phyloP scores from a whole-genome alignment of 1,140 invertebrate species.

The Zeugodacus cucurbitae region DNA sequence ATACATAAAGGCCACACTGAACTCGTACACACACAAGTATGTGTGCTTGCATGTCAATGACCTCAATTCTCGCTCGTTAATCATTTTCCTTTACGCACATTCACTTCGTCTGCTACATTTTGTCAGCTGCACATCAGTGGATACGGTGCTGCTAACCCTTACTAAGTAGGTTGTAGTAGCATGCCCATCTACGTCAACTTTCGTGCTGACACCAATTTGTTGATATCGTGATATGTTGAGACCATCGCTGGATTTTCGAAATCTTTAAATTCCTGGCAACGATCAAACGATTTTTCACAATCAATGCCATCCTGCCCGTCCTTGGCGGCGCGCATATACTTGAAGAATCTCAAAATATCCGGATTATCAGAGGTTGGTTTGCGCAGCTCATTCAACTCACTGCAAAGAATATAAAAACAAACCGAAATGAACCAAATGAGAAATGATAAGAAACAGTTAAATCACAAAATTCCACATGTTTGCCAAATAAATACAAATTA shows the following conservation, averaged over 20 bases:
- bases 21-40: too few species aligned
- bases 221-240: constrained; percentile 85
- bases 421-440: background rate
- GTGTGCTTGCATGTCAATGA: too few species aligned
- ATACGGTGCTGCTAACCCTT: too few species aligned
- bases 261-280: constrained; percentile 69
- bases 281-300: constrained; percentile 72
- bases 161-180: too few species aligned
- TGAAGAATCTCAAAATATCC: constrained; percentile 86
- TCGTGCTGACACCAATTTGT: constrained; percentile 84
- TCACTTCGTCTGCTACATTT: too few species aligned
- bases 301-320: constrained; percentile 82
- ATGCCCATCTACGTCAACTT: constrained; percentile 66
- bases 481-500: background rate
- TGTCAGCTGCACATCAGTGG: too few species aligned
- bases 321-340: constrained; percentile 88
- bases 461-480: background rate
- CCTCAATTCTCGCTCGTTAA: too few species aligned
- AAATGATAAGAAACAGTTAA: background rate
- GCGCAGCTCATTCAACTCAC: constrained; percentile 83
- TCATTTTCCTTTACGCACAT: too few species aligned
- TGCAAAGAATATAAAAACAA: constrained; percentile 54
- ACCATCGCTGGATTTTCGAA: constrained; percentile 81
- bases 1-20: too few species aligned
- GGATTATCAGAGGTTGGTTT: constrained; percentile 85